Conservation (phyloP, 2,888 invertebrate species). For the Drosophila siamana region DNA sequence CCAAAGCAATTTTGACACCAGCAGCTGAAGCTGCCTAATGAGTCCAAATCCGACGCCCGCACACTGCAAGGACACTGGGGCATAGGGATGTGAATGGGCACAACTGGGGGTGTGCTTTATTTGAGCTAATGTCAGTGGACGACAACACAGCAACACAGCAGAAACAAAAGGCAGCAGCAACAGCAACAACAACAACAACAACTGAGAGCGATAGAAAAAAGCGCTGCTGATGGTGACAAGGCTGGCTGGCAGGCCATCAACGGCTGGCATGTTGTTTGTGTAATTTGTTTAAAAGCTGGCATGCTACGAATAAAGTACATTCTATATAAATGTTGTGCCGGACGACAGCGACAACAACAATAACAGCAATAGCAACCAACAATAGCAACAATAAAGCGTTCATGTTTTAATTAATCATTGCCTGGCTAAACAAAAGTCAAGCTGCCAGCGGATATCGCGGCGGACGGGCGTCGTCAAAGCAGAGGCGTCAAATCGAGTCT, state of each 20-base stretch:
- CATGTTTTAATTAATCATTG: constrained; percentile 70
- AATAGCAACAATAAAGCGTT: constrained; percentile 27
- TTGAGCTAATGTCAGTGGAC: constrained; percentile 50
- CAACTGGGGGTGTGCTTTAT: constrained; percentile 17
- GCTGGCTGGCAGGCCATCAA: constrained; percentile 15
- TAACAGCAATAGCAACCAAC: constrained; percentile 23
- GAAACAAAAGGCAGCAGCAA: constrained; percentile 8
- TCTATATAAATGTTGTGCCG: constrained; percentile 47
- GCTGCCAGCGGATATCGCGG: constrained; percentile 11
- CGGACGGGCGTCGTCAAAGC: background rate
- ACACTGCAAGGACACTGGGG: constrained; percentile 16
- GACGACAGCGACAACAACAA: constrained; percentile 34
- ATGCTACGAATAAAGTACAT: constrained; percentile 44
- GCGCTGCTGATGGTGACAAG: constrained; percentile 9
- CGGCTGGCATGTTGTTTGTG: constrained; percentile 47
- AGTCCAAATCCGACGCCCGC: constrained; percentile 74
- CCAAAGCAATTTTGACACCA: constrained; percentile 69
- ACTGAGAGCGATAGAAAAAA: constrained; percentile 22
- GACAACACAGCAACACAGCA: background rate
- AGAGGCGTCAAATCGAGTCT: constrained; percentile 39
- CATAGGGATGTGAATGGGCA: background rate
- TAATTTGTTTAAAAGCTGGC: constrained; percentile 74
- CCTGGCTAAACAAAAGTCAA: constrained; percentile 52
- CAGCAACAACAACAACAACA: too few species aligned
- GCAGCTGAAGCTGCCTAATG: constrained; percentile 71